Base-by-base conservation (phyloP, 2,113 vertebrate genomes). In the Etia nguti region DNA sequence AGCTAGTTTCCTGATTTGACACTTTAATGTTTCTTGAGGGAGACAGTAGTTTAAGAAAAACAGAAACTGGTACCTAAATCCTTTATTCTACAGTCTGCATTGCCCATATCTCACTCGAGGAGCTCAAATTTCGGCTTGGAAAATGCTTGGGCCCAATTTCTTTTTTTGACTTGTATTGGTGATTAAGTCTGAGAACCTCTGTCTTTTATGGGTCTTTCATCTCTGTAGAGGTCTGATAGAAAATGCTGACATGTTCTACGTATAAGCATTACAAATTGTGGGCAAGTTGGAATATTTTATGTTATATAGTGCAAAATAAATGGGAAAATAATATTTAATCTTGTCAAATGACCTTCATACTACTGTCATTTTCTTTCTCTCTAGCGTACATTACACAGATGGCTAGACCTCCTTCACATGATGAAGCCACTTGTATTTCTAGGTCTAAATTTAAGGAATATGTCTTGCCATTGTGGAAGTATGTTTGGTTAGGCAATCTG, bases 401-500 rank as follows among this genome's bases (percentile, higher is more conserved):
- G 62, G 48, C 86, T 86, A 75, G 83, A 94, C 92, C 90, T 92
- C 89, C 38, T 81, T 46, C 83, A 79, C 57, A 87, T 86, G 43
- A 91, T 80, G 26, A 81, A 70, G 57, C 59, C 88, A 87, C 80
- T 86, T 86, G 80, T 92, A 90, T 91, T 95, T 93, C 86, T 88
- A 83, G 80, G 82, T 86, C 87, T 81, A 83, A 90, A 82, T 92
- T 86, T 54, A 88, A 85, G 80, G n/a, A 89, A 84, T 81, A 55
- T 62, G 83, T 88, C 41, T 92, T 90, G 48, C 82, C 79, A 54
- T 92, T 84, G 43, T 87, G 79, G 87, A 83, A 89, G 85, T 84
- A 80, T 90, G 86, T 92, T 92, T 87, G 87, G 65, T 34, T 34
- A 50, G 84, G 85, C 94, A 94, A 94, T 95, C 90, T 89, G 22